phyloP scores from a whole-genome alignment of 2,113 vertebrate species.

The Nothoprocta perdicaria region DNA sequence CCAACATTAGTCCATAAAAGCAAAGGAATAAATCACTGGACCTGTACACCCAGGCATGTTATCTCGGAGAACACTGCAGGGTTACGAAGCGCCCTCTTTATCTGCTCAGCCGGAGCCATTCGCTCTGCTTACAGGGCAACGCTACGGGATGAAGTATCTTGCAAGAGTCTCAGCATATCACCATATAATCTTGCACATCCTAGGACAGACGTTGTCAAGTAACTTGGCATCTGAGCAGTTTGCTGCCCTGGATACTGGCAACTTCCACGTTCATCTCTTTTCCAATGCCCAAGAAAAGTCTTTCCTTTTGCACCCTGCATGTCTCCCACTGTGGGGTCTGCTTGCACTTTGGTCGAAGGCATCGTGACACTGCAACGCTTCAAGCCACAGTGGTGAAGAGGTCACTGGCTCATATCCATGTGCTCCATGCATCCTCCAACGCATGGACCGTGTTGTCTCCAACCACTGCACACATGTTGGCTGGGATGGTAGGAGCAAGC shows the following conservation, averaged over 20 bases:
- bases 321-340: not conserved
- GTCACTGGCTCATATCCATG: not conserved
- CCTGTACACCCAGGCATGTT: not conserved
- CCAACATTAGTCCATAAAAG: slow-evolving; percentile 9
- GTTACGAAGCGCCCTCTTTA: not conserved
- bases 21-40: slow-evolving; percentile 44
- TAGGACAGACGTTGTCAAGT: not conserved
- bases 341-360: not conserved
- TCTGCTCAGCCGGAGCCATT: not conserved
- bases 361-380: rapidly evolving
- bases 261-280: not conserved
- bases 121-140: not conserved
- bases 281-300: not conserved
- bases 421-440: too few relatives aligned
- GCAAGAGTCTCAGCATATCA: not conserved
- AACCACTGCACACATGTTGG: rapidly evolving
- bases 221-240: not conserved
- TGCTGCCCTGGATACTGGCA: not conserved
- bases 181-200: not conserved
- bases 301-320: not conserved
- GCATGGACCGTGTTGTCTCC: rapidly evolving
- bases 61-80: slow-evolving; percentile 9
- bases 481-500: not conserved
- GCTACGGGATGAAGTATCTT: not conserved
- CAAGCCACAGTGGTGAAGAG: rapidly evolving